Conservation (phyloP, 2,113 vertebrate genomes). For the Rhinoderma darwinii region DNA sequence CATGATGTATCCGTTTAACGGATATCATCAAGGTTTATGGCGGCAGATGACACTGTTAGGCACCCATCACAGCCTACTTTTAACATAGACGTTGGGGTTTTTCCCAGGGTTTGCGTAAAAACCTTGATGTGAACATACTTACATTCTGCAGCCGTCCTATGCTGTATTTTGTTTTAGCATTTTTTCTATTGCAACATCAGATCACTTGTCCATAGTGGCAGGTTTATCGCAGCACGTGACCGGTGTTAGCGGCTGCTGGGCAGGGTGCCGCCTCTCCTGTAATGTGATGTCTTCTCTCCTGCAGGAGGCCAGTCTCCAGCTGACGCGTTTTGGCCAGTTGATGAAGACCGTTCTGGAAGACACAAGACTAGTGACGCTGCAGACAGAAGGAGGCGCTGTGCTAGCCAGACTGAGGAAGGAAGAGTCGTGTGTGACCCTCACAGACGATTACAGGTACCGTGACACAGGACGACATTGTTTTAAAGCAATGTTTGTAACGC, state of each 20-base stretch:
- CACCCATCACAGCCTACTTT: too few relatives aligned
- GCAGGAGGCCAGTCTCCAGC: slow-evolving; percentile 79
- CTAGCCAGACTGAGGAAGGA: slow-evolving; percentile 84
- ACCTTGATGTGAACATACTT: too few relatives aligned
- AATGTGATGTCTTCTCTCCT: neutral
- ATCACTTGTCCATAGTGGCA: neutral
- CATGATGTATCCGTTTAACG: too few relatives aligned
- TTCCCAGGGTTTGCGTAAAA: too few relatives aligned
- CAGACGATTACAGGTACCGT: slow-evolving; percentile 76
- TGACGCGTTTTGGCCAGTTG: slow-evolving; percentile 73
- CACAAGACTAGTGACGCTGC: slow-evolving; percentile 78
- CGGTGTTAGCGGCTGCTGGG: neutral
- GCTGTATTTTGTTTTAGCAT: too few relatives aligned
- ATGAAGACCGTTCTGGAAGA: slow-evolving; percentile 86
- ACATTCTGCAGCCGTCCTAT: too few relatives aligned
- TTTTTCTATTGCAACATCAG: neutral
- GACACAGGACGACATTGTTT: neutral
- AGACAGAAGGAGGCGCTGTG: slow-evolving; percentile 83
- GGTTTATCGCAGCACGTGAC: neutral
- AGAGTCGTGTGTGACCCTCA: slow-evolving; percentile 72
- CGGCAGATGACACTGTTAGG: too few relatives aligned
- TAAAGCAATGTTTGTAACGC: neutral
- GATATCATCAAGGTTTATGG: too few relatives aligned
- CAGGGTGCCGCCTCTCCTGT: neutral
- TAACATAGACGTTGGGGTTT: too few relatives aligned